These are phyloP conservation scores for Thereva nobilitata DNA, from an alignment of 2,888 invertebrate species.

Conservation along the genomic window DNA sequence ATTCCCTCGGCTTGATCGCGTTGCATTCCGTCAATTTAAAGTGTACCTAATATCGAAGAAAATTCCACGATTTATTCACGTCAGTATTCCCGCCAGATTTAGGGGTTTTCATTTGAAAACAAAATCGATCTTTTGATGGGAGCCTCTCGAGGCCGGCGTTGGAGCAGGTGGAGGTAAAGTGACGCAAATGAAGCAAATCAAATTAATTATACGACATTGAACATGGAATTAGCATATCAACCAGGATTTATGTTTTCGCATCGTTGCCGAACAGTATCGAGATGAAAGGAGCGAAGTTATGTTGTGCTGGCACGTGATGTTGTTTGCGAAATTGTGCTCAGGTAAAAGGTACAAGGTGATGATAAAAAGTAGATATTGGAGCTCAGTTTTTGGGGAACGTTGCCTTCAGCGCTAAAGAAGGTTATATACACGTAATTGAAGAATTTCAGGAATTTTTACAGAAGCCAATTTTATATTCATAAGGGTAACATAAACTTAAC, in stretches of 20 bases:
- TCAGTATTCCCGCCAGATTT: too few relatives aligned
- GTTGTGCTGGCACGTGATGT: constrained; percentile 17
- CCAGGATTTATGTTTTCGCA: constrained; percentile 11
- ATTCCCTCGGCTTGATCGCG: too few relatives aligned
- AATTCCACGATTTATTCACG: too few relatives aligned
- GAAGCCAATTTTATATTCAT: too few relatives aligned
- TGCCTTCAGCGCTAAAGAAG: constrained; percentile 1
- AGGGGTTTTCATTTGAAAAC: too few relatives aligned
- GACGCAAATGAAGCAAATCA: constrained; percentile 29
- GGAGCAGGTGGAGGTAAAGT: not conserved
- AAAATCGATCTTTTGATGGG: too few relatives aligned
- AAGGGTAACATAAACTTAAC: too few relatives aligned
- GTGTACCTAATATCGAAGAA: too few relatives aligned
- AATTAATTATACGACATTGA: constrained; percentile 28
- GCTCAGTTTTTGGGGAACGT: constrained; percentile 8
- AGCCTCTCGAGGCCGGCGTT: not conserved
- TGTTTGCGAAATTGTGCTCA: constrained; percentile 9
- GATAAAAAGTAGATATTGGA: constrained; percentile 14
- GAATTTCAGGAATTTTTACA: too few relatives aligned
- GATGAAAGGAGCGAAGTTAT: constrained; percentile 9
- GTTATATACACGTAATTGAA: not conserved
- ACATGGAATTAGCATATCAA: constrained; percentile 25
- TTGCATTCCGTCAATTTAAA: too few relatives aligned
- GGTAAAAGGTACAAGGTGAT: not conserved
- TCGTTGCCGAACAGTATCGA: constrained; percentile 1